Conservation (phyloP, 2,113 vertebrate species). For the Lipophrys pholis region DNA sequence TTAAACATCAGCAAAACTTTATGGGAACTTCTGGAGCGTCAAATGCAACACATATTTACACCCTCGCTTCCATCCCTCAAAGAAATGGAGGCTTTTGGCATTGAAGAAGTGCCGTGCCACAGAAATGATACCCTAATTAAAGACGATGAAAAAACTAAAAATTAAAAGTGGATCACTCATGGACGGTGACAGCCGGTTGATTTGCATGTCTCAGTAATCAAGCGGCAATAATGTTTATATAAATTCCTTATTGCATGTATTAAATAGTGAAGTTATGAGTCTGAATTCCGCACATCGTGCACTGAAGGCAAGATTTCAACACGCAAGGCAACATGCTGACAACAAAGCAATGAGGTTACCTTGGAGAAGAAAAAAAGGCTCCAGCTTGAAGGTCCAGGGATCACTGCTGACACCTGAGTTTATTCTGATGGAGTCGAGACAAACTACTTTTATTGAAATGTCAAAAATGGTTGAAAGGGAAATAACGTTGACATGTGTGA, state of each 20-base stretch:
- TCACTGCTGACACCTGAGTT: slow-evolving; percentile 45
- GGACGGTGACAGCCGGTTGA: background rate
- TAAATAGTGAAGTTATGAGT: background rate
- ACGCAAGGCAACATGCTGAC: slow-evolving; percentile 13
- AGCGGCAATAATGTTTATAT: background rate
- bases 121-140: slow-evolving; percentile 3
- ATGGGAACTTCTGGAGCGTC: slow-evolving; percentile 36
- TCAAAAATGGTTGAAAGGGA: slow-evolving; percentile 36
- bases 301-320: slow-evolving; percentile 7
- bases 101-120: background rate
- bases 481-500: slow-evolving; percentile 36
- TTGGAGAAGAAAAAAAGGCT: background rate
- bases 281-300: background rate
- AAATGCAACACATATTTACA: slow-evolving; percentile 22
- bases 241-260: background rate
- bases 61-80: background rate
- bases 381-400: slow-evolving; percentile 35
- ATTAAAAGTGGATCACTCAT: background rate
- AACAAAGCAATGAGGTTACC: slow-evolving; percentile 39
- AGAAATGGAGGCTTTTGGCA: slow-evolving; percentile 15
- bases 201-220: background rate
- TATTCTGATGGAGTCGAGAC: slow-evolving; percentile 52
- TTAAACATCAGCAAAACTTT: slow-evolving; percentile 44
- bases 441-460: slow-evolving; percentile 58
- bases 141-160: background rate